A percentile compares a stretch with the other conserved stretches of the same genome.
phyloP scores from a whole-genome alignment of 2,888 invertebrate genomes.

The Noctua janthe region DNA sequence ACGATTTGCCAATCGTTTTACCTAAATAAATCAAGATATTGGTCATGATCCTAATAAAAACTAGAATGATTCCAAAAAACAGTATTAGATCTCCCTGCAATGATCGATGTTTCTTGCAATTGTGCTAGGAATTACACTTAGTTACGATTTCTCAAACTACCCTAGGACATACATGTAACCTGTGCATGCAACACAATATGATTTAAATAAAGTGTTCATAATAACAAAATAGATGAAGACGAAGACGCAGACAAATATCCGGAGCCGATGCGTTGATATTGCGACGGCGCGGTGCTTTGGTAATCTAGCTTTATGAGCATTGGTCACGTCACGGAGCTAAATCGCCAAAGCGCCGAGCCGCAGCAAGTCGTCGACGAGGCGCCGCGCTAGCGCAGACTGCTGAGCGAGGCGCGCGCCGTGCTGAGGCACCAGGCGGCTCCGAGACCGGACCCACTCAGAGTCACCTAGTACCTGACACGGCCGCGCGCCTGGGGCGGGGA shows the following conservation, averaged over 20 bases:
- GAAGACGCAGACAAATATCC: slow-evolving; percentile 40
- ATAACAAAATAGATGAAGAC: neutral
- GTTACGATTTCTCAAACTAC: neutral
- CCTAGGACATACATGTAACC: neutral
- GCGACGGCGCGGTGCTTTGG: slow-evolving; percentile 94
- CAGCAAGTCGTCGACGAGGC: slow-evolving; percentile 57
- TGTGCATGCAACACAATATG: neutral
- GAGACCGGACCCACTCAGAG: slow-evolving; percentile 92
- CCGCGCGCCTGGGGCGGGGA: slow-evolving; percentile 37
- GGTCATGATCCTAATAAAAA: neutral
- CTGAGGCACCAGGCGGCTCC: slow-evolving; percentile 90
- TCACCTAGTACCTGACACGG: slow-evolving; percentile 96
- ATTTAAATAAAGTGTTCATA: neutral
- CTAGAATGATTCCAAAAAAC: neutral
- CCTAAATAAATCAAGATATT: neutral
- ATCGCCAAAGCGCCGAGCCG: slow-evolving; percentile 95
- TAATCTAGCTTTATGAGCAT: slow-evolving; percentile 98
- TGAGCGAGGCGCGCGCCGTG: slow-evolving; percentile 72
- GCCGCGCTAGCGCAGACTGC: slow-evolving; percentile 61
- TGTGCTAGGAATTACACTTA: neutral
- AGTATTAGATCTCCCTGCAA: neutral
- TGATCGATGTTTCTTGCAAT: neutral
- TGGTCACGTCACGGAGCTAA: slow-evolving; percentile 95
- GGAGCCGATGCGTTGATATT: slow-evolving; percentile 53
- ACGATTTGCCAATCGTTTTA: no score